Evolutionary conservation across 2,113 vertebrate genomes (phyloP), one percentile per base, ranked within the genome.

Genomic region (Leptobrachium leishanense): DNA sequence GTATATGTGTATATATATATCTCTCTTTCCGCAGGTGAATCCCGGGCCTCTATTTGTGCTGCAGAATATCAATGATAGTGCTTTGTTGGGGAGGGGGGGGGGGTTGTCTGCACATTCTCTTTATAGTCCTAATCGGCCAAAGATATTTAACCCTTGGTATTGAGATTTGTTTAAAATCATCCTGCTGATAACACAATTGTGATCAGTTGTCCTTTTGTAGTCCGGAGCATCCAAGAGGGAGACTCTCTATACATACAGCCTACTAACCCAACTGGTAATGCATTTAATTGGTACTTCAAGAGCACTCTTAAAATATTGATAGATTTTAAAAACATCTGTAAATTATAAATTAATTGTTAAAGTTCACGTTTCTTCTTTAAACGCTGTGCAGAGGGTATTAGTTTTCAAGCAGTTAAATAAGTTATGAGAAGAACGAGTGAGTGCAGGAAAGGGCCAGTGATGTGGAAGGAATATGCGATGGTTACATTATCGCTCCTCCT

Each of bases 311-410:
- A 89, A 89, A 89, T 89, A 88, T 87, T 90, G 85, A 88, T 88
- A 90, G 81, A 87, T 87, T 89, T 89, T 83, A 54, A 85, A 90
- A 87, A 89, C 82, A 88, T 88, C 82, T 88, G 88, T 89, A 88
- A 88, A 88, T 92, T 91, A 89, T 88, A 88, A 90, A 90, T 91
- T 91, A 90, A 88, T 90, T 88, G 86, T 90, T 85, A 88, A 91
- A 89, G 88, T 92, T 90, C 87, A 88, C 59, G 81, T 89, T 90
- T 89, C 83, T 88, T 85, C 87, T 90, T 87, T 88, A 88, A 90
- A 89, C 83, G 84, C 85, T 85, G 86, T 85, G 80, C 88, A 87
- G 86, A 87, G 83, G 84, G 82, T 89, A 87, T 89, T 92, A 85
- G 81, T 92, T 92, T 90, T 89, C 88, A 89, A 88, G 85, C 69